Evolutionary conservation across 1,140 invertebrate genomes (phyloP).

Genomic region (Apis laboriosa): DNA sequence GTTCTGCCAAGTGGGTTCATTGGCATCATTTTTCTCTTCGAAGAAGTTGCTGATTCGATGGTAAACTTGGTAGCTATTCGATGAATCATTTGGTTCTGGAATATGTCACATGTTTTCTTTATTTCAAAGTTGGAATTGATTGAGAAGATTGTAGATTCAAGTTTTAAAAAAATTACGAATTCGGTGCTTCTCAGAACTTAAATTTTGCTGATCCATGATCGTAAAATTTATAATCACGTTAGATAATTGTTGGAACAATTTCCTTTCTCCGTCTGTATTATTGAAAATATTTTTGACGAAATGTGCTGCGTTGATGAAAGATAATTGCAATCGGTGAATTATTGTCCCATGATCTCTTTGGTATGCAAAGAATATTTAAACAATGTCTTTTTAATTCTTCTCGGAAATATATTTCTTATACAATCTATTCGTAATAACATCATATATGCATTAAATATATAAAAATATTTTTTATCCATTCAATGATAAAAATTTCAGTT

Average conservation of each 20-base stretch:
- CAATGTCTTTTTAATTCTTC: constrained; percentile 14
- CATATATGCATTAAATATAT: background rate
- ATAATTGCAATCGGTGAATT: constrained; percentile 2
- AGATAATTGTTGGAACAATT: constrained; percentile 14
- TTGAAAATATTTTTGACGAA: background rate
- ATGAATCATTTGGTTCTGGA: background rate
- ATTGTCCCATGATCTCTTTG: background rate
- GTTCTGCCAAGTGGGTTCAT: constrained; percentile 8
- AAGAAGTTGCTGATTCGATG: constrained; percentile 6
- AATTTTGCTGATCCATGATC: background rate
- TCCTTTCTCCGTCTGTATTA: no score
- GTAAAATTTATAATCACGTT: constrained; percentile 1
- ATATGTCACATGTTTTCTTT: background rate
- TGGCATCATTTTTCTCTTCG: constrained; percentile 12
- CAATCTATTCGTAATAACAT: background rate
- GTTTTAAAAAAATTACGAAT: background rate
- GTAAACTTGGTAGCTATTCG: constrained; percentile 2
- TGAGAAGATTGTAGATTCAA: no score
- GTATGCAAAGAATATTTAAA: constrained; percentile 28
- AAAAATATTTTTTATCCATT: background rate
- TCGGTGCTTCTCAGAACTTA: background rate
- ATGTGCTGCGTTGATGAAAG: background rate
- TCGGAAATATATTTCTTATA: background rate
- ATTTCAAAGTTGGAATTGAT: background rate
- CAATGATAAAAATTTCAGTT: background rate